A percentile compares a stretch with the other conserved stretches of the same genome.
Evolutionary conservation across 2,797 vertebrate genomes (phyloP).

Genomic region (Eupleurogrammus muticus): DNA sequence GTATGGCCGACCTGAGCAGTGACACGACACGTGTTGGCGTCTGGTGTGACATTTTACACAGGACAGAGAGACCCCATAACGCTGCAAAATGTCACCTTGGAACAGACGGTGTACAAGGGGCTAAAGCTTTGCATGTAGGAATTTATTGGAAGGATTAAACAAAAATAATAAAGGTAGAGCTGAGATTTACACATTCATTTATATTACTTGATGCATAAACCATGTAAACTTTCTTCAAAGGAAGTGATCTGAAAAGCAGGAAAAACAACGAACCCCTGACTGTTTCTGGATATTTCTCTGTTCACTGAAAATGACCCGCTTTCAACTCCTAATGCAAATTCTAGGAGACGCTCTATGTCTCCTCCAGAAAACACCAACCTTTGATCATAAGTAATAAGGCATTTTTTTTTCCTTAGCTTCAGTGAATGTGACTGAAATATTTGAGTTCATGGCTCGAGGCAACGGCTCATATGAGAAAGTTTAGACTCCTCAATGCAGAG

Average conservation of each 20-base stretch:
- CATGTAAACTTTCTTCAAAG: conserved; percentile 52
- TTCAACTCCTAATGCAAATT: conserved; percentile 73
- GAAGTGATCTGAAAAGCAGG: conserved; percentile 28
- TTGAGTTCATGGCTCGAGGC: conserved; percentile 71
- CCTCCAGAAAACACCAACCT: conserved; percentile 75
- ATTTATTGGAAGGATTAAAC: neutral
- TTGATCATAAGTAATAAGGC: conserved; percentile 78
- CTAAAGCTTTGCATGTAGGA: neutral
- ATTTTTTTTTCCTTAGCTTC: conserved; percentile 56
- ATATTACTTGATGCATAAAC: neutral
- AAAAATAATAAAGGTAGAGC: neutral
- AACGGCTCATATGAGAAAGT: conserved; percentile 75
- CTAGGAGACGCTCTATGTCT: conserved; percentile 64
- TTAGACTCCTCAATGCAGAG: conserved; percentile 70
- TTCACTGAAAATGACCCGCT: conserved; percentile 64
- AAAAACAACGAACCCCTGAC: conserved; percentile 43
- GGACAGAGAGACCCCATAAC: too few relatives aligned
- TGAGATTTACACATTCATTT: conserved; percentile 3
- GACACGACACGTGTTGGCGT: too few relatives aligned
- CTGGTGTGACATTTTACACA: too few relatives aligned
- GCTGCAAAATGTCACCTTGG: too few relatives aligned
- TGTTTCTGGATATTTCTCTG: conserved; percentile 51
- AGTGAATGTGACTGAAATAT: conserved; percentile 78
- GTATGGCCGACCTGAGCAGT: too few relatives aligned
- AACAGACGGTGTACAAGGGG: too few relatives aligned